Evolutionary conservation across 2,888 invertebrate genomes (phyloP), one percentile per base, ranked within the genome.

Genomic region (Sturmia bella): DNA sequence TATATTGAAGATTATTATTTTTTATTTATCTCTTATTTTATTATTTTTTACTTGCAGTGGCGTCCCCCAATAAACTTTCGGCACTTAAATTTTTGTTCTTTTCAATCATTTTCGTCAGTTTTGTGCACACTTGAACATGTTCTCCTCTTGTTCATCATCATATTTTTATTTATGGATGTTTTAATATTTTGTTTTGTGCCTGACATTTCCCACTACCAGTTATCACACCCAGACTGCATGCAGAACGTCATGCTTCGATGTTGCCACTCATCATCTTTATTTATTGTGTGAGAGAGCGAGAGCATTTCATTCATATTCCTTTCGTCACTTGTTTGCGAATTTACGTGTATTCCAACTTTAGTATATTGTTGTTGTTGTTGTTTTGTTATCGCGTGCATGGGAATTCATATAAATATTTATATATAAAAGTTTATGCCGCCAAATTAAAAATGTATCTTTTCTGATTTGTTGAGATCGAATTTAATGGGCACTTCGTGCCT

Each of bases 151-250:
- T 43, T 12, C n/a, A 9, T 15, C 24, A 19, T 56, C 17, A 45
- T 45, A 17, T 32, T 45, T 32, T 45, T 17, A 32, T 6, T 15
- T 43, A 7, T n/a, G n/a, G n/a, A n/a, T 43, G n/a, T 7, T 7
- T 5, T 32, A 7, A 32, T 27, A 5, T 48, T 48, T 15, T 48
- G 9, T 17, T 48, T 1, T 69, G 43, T 57, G 17, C 32, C 37
- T 68, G 59, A 61, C 59, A 61, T 56, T 68, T 61, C n/a, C n/a
- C 52, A 61, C 61, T 39, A 45, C 45, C 69, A 76, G 61, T 54
- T 63, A 54, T 61, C 52, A 61, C 32, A 61, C 21, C 24, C 37
- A 24, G 50, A 68, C n/a, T 37, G n/a, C 12, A 43, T 37, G n/a
- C 12, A 43, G 19, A 63, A 32, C 56, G 12, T 2, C 13, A 19